phyloP scores from a whole-genome alignment of 2,888 invertebrate genomes.

The Lottia scabra region DNA sequence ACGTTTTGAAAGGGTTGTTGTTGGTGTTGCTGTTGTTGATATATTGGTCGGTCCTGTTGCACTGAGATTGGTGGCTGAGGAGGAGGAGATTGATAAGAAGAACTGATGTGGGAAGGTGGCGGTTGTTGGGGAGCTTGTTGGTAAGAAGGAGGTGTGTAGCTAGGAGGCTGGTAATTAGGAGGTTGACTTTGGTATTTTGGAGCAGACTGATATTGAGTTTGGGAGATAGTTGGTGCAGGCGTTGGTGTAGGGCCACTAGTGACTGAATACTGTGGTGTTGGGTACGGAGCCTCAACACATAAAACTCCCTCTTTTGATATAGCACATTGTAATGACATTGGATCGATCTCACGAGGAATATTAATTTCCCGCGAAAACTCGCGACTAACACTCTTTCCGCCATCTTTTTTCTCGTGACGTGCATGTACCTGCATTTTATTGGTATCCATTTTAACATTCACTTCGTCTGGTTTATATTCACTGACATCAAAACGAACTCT shows the following conservation, averaged over 20 bases:
- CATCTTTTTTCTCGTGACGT: constrained; percentile 53
- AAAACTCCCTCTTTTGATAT: constrained; percentile 59
- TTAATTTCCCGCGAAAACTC: constrained; percentile 60
- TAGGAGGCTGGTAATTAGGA: constrained; percentile 39
- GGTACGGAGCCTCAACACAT: constrained; percentile 51
- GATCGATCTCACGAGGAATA: constrained; percentile 58
- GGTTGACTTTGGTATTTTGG: constrained; percentile 29
- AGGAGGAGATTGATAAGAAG: constrained; percentile 3
- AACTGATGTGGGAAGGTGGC: not conserved
- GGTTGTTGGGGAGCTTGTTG: constrained; percentile 18
- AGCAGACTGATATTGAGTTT: constrained; percentile 37
- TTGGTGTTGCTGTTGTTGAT: constrained; percentile 16
- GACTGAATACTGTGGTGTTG: constrained; percentile 22
- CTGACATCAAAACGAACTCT: constrained; percentile 59
- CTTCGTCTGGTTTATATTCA: constrained; percentile 60
- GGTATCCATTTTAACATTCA: constrained; percentile 59
- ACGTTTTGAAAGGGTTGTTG: constrained; percentile 11
- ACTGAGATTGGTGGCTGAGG: not conserved
- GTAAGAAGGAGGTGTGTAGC: constrained; percentile 19
- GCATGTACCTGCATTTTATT: constrained; percentile 57
- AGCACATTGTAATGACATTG: constrained; percentile 54
- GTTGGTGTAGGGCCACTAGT: not conserved
- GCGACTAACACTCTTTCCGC: constrained; percentile 54
- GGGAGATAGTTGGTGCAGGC: constrained; percentile 26
- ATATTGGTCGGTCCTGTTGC: constrained; percentile 7